phyloP scores from a whole-genome alignment of 2,797 vertebrate genomes.

The Gymnothorax reevesii region DNA sequence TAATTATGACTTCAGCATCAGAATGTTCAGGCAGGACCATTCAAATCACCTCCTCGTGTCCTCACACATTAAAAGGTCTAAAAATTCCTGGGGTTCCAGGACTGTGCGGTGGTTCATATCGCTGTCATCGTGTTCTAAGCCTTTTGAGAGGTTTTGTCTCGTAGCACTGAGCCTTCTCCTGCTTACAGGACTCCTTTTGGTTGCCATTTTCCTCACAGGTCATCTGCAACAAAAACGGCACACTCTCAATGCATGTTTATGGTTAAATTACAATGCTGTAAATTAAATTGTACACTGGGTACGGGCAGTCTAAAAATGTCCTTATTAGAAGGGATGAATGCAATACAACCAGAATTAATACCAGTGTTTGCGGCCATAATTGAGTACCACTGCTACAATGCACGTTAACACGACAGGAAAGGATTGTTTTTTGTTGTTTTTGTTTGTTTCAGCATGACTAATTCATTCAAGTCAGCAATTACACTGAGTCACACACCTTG shows the following conservation, averaged over 20 bases:
- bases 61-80: too few species aligned
- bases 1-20: too few species aligned
- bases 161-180: slow-evolving; percentile 54
- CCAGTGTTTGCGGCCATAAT: background rate
- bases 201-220: slow-evolving; percentile 56
- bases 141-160: slow-evolving; percentile 68
- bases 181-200: slow-evolving; percentile 45
- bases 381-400: background rate
- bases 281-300: background rate
- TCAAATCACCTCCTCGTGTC: too few species aligned
- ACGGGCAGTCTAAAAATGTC: too few species aligned
- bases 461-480: background rate
- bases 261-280: background rate
- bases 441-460: background rate
- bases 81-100: background rate
- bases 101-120: background rate
- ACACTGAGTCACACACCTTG: background rate
- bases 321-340: background rate
- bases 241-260: background rate
- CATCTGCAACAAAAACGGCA: slow-evolving; percentile 39
- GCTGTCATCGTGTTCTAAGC: slow-evolving; percentile 70
- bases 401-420: too few species aligned
- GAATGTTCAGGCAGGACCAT: too few species aligned
- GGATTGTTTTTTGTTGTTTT: background rate
- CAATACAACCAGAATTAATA: background rate